Evolutionary conservation across 1,140 invertebrate species (phyloP).

Genomic region (Nilaparvata lugens): DNA sequence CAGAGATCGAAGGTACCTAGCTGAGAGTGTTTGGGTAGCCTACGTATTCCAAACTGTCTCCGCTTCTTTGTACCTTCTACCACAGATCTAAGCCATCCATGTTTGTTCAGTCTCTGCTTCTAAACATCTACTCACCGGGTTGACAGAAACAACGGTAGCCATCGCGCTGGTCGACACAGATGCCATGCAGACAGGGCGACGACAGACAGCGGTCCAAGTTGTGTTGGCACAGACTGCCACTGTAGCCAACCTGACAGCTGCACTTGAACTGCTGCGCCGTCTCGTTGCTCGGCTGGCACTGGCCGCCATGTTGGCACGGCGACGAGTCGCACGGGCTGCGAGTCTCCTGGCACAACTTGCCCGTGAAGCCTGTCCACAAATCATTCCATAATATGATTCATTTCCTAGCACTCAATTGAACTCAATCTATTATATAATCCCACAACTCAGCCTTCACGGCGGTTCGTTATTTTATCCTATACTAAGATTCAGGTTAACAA

Average conservation of each 20-base stretch:
- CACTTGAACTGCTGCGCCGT: constrained; percentile 89
- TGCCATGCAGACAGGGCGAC: constrained; percentile 39
- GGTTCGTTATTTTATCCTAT: no score
- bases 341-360: constrained; percentile 88
- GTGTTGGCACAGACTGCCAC: constrained; percentile 44
- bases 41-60: no score
- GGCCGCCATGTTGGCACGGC: constrained; percentile 90
- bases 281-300: constrained; percentile 52
- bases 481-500: no score
- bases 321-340: constrained; percentile 90
- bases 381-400: neutral
- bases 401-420: neutral
- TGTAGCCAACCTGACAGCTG: constrained; percentile 71
- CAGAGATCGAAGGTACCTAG: no score
- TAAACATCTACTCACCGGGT: no score
- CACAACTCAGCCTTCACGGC: neutral
- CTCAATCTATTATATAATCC: neutral
- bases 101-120: no score
- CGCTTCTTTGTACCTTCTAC: no score
- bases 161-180: constrained; percentile 37
- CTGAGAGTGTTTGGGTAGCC: no score
- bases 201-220: constrained; percentile 36
- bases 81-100: no score
- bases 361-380: constrained; percentile 38
- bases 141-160: constrained; percentile 39